phyloP scores from a whole-genome alignment of 2,113 vertebrate genomes.

The Jaculus jaculus region DNA sequence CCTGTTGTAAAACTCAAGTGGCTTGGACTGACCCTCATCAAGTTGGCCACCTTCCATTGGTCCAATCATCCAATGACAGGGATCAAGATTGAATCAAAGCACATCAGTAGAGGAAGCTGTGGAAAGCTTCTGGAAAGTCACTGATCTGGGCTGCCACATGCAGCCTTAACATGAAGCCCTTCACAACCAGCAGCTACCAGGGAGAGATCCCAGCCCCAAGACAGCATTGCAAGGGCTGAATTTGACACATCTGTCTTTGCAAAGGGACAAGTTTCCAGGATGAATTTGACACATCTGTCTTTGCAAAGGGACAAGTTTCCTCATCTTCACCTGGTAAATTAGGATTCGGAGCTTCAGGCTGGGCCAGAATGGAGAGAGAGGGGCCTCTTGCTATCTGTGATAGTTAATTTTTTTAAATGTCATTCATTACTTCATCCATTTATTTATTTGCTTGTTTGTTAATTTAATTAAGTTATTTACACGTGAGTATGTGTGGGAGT shows the following conservation, averaged over 20 bases:
- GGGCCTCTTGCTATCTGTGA: background rate
- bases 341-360: background rate
- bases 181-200: background rate
- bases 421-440: too few relatives aligned
- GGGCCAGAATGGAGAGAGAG: background rate
- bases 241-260: too few relatives aligned
- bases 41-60: background rate
- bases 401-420: too few relatives aligned
- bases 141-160: background rate
- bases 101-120: background rate
- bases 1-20: background rate
- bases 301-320: background rate
- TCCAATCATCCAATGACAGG: background rate
- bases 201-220: background rate
- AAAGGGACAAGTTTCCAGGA: background rate
- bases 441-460: too few relatives aligned
- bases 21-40: background rate
- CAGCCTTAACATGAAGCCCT: fast-evolving
- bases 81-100: background rate
- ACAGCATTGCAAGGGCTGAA: background rate
- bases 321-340: background rate
- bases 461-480: too few relatives aligned
- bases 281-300: too few relatives aligned
- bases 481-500: too few relatives aligned
- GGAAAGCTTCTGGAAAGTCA: background rate